Conservation (phyloP, 2,888 invertebrate species). For the Margaritifera margaritifera region DNA sequence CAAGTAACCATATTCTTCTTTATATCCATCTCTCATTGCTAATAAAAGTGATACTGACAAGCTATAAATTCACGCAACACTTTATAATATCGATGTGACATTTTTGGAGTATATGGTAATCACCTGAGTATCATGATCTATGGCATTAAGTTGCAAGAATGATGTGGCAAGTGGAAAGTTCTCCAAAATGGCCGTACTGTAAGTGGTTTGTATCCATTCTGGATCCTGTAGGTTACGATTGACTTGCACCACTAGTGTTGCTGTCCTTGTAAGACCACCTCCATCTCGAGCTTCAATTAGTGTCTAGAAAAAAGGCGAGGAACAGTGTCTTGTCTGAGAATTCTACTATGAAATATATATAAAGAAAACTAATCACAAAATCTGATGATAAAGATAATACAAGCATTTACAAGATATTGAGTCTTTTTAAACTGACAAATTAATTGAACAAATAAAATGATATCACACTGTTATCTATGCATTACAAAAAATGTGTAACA, state of each 20-base stretch:
- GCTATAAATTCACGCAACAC: not conserved
- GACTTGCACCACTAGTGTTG: constrained; percentile 54
- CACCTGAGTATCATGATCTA: constrained; percentile 54
- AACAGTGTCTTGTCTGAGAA: too few species aligned
- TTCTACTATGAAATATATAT: too few species aligned
- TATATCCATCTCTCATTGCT: too few species aligned
- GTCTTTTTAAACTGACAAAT: too few species aligned
- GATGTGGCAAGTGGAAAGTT: constrained; percentile 45
- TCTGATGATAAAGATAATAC: too few species aligned
- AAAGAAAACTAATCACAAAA: too few species aligned
- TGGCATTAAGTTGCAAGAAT: constrained; percentile 47
- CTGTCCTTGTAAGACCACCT: constrained; percentile 52
- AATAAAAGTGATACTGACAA: too few species aligned
- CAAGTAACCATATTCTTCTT: too few species aligned
- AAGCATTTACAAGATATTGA: too few species aligned
- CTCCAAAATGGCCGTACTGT: constrained; percentile 47
- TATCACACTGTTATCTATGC: too few species aligned
- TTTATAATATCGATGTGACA: not conserved
- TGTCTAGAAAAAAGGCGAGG: constrained; percentile 40
- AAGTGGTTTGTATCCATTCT: constrained; percentile 35
- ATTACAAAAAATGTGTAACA: too few species aligned
- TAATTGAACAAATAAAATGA: too few species aligned
- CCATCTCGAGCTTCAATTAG: constrained; percentile 61
- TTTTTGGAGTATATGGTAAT: constrained; percentile 2
- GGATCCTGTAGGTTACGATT: constrained; percentile 60